phyloP scores from a whole-genome alignment of 2,113 vertebrate genomes.

The Sylvietta virens region DNA sequence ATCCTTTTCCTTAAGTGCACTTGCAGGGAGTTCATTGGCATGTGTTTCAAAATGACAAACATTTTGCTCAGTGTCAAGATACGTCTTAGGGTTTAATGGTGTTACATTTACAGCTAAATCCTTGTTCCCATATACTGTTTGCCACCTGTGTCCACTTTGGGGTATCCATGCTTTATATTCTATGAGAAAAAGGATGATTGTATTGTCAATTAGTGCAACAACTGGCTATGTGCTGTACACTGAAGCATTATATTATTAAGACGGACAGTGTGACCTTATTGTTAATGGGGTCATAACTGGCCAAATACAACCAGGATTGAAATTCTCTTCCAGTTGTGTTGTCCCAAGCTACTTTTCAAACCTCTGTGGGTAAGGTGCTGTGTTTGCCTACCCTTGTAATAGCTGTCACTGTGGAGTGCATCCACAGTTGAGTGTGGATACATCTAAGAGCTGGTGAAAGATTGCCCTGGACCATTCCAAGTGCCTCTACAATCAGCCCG shows the following conservation, averaged over 20 bases:
- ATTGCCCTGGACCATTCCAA: not conserved
- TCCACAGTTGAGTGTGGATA: not conserved
- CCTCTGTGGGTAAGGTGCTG: not conserved
- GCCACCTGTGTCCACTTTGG: not conserved
- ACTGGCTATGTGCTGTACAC: not conserved
- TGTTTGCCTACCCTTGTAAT: not conserved
- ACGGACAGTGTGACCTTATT: not conserved
- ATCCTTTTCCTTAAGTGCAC: not conserved
- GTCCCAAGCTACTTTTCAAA: not conserved
- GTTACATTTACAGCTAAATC: not conserved
- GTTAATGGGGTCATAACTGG: not conserved
- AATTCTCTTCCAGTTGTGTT: not conserved
- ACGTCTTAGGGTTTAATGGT: not conserved
- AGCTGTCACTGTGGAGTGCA: not conserved
- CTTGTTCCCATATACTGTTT: not conserved
- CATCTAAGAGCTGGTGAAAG: not conserved
- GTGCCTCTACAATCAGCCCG: not conserved
- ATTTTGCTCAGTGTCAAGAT: not conserved
- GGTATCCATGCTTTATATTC: not conserved
- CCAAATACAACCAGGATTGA: not conserved
- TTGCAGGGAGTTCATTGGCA: not conserved
- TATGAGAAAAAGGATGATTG: not conserved
- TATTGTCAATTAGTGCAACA: not conserved
- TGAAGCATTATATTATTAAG: not conserved
- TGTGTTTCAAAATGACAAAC: not conserved